phyloP scores from a whole-genome alignment of 2,113 vertebrate species.

The rat (Rattus norvegicus) region GRCr8 NC_086030.1:40477501-40478000 shows the following conservation, averaged over 20 bases:
- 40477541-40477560: constrained; percentile 42
- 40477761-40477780: background rate
- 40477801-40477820: background rate
- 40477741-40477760: background rate
- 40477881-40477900: constrained; percentile 98
- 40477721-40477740: background rate
- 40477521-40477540: background rate
- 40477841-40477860: constrained; percentile 90
- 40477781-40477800: background rate
- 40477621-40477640: background rate
- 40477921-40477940: constrained; percentile 98
- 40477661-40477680: background rate
- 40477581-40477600: background rate
- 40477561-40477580: constrained; percentile 17
- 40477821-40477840: background rate
- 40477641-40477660: background rate
- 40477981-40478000: constrained; percentile 98
- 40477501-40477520: background rate
- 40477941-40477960: constrained; percentile 93
- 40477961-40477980: constrained; percentile 93
- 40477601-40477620: constrained; percentile 29
- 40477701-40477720: background rate
- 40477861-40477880: constrained; percentile 97
- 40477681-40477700: background rate
- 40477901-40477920: constrained; percentile 98